Evolutionary conservation across 1,140 invertebrate species (phyloP), one percentile per base, ranked within the genome.

Genomic region (Solenopsis fugax): DNA sequence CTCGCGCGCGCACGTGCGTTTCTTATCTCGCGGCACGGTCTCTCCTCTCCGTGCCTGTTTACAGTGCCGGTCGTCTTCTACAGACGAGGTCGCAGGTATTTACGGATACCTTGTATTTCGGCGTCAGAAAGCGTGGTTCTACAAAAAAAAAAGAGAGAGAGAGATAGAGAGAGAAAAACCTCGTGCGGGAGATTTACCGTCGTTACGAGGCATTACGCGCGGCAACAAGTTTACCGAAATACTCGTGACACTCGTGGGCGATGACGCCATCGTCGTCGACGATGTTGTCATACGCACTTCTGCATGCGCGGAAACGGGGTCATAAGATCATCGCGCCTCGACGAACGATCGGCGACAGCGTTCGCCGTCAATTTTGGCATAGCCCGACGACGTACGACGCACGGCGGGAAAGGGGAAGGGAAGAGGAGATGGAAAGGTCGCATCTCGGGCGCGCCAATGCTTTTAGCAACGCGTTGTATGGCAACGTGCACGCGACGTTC

Each of bases 341-440:
- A 24, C 82, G 29, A 37, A 24, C 37, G 65, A 89, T 89, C 88
- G 21, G 52, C 34, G 50, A 77, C 60, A 60, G 64, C 60, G 52
- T 75, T 82, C 69, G 76, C 9, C 56, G 18, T 54, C 34, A 88
- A 72, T 71, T 87, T 60, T 41, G 21, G 41, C 50, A 45, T 21
- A 77, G 45, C 45, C n/a, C 41, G 82, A 81, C 56, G 81, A 84
- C 24, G 24, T n/a, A 58, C 34, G 37, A 73, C 29, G 62, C 2
- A 41, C 50, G n/a, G 9, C 13, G n/a, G n/a, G 37, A 21, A 21
- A 1, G 29, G 2, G 2, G 2, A 29, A 29, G 29, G 1, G 29
- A 29, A 21, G 37, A 21, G 64, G 2, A 12, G 41, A 12, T n/a
- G 65, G 37, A 60, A 52, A 41, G 41, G 41, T 67, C 62, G 37